phyloP scores from a whole-genome alignment of 2,888 invertebrate genomes.

The Hyles lineata region DNA sequence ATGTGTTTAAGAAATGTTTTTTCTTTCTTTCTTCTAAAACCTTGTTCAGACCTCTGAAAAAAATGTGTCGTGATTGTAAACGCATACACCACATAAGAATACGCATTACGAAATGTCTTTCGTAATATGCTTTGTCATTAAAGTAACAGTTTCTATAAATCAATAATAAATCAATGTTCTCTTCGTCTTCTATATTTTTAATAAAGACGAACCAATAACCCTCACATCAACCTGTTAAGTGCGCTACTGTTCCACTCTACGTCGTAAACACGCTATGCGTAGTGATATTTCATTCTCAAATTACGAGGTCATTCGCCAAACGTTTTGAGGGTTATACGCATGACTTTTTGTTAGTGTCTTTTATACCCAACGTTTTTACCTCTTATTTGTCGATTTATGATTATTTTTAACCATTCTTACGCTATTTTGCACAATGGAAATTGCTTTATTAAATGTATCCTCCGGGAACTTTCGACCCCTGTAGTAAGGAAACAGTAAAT shows the following conservation, averaged over 20 bases:
- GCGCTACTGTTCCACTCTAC: not conserved
- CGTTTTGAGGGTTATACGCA: slow-evolving; percentile 26
- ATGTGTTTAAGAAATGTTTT: no score
- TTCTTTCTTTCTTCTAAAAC: no score
- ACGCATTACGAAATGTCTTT: no score
- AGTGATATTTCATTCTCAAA: slow-evolving; percentile 27
- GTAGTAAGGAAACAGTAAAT: not conserved
- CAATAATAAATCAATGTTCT: no score
- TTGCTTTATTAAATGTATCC: slow-evolving; percentile 2
- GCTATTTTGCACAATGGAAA: not conserved
- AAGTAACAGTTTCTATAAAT: not conserved
- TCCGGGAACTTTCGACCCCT: not conserved
- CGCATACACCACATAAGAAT: no score
- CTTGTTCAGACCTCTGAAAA: no score
- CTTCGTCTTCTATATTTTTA: not conserved
- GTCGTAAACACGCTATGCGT: slow-evolving; percentile 23
- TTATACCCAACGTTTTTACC: not conserved
- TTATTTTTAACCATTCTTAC: slow-evolving; percentile 14
- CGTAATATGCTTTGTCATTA: no score
- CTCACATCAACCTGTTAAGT: not conserved
- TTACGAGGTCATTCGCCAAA: slow-evolving; percentile 26
- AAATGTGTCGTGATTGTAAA: no score
- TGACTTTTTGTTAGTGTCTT: not conserved
- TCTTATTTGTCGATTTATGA: slow-evolving; percentile 15
- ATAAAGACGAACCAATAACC: not conserved